Percentiles rank a stretch among this genome's conserved stretches.
Conservation (phyloP, 2,797 vertebrate species). For the Agapornis canus region DNA sequence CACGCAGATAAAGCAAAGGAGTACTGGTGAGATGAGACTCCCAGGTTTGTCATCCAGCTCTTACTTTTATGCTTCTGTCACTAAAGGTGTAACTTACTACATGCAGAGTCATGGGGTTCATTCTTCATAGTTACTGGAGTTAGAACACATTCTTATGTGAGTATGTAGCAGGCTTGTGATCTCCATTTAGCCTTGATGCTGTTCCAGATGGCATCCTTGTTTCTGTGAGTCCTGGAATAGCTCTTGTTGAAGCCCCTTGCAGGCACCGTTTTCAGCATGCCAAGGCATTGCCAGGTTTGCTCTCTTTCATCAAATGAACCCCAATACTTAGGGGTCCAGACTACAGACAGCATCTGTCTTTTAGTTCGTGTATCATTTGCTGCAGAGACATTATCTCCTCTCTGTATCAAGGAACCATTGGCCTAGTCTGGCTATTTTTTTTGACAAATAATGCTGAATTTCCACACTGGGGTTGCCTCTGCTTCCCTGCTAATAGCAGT, state of each 20-base stretch:
- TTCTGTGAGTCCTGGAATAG: not conserved
- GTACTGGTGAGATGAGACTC: not conserved
- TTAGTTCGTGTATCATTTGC: not conserved
- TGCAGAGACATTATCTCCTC: rapidly evolving
- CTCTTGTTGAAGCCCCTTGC: not conserved
- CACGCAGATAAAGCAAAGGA: not conserved
- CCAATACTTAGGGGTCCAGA: not conserved
- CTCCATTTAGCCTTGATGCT: not conserved
- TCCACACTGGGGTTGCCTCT: rapidly evolving
- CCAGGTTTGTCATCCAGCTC: not conserved
- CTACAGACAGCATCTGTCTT: not conserved
- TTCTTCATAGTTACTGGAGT: not conserved
- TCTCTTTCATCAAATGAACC: not conserved
- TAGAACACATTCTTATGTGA: not conserved
- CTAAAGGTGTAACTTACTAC: not conserved
- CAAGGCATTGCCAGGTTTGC: not conserved
- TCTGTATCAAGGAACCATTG: not conserved
- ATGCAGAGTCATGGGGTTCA: rapidly evolving
- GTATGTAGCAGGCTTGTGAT: not conserved
- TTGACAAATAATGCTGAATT: not conserved
- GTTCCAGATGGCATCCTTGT: not conserved
- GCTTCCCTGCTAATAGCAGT: not conserved
- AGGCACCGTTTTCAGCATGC: not conserved
- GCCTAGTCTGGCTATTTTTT: not conserved
- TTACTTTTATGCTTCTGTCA: not conserved